These are phyloP conservation scores for Tetranychus truncatus DNA, from an alignment of 2,888 invertebrate genomes.

Conservation along the genomic window DNA sequence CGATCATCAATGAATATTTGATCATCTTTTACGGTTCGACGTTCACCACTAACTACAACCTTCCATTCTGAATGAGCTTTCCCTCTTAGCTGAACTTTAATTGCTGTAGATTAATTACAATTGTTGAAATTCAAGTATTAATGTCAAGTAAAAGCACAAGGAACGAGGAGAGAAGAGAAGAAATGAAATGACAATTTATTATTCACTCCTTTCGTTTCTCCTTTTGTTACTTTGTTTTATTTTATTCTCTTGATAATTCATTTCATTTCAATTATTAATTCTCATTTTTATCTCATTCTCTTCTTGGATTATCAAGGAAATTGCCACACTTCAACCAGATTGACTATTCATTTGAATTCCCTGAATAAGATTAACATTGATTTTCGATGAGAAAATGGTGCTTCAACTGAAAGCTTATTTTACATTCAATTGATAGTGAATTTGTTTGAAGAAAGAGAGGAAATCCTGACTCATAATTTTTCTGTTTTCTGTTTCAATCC, in stretches of 20 bases:
- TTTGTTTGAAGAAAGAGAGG: too few relatives aligned
- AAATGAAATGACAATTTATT: background rate
- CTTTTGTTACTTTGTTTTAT: background rate
- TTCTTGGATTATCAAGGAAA: too few relatives aligned
- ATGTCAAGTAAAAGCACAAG: background rate
- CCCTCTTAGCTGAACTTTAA: conserved; percentile 50
- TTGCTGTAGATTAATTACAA: conserved; percentile 34
- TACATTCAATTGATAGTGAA: too few relatives aligned
- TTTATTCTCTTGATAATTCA: background rate
- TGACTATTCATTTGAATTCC: too few relatives aligned
- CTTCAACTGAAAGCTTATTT: too few relatives aligned
- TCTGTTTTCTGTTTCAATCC: too few relatives aligned
- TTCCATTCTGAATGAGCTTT: conserved; percentile 60
- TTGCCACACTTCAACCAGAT: too few relatives aligned
- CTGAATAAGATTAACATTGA: too few relatives aligned
- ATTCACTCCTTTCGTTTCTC: background rate
- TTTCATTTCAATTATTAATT: too few relatives aligned
- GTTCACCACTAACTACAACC: conserved; percentile 51
- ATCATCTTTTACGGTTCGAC: conserved; percentile 52
- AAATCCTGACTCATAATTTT: too few relatives aligned
- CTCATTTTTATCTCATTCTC: too few relatives aligned
- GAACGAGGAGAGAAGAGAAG: background rate
- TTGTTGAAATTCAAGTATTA: background rate
- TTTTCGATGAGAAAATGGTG: too few relatives aligned
- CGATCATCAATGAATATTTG: conserved; percentile 57